Percentiles rank a stretch among this genome's conserved stretches.
phyloP scores from a whole-genome alignment of 1,140 invertebrate genomes.

The Zeugodacus cucurbitae region DNA sequence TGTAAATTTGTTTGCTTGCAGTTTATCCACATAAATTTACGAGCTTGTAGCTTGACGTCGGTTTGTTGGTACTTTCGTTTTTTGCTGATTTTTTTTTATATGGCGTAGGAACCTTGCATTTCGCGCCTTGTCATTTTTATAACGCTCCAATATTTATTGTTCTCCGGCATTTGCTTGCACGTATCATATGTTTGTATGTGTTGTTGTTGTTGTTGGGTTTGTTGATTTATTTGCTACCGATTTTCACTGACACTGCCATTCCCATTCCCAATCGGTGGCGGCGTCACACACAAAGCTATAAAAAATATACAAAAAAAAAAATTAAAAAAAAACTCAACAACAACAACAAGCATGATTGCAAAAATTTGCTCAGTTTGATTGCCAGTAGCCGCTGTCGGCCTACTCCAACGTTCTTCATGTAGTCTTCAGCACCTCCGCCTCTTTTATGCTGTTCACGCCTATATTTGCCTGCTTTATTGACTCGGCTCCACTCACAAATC shows the following conservation, averaged over 20 bases:
- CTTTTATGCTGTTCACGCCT: slow-evolving; percentile 28
- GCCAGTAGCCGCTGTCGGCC: neutral
- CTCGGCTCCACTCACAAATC: slow-evolving; percentile 7
- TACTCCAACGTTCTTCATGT: neutral
- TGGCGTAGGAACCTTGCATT: slow-evolving; percentile 1
- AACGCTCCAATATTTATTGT: slow-evolving; percentile 35
- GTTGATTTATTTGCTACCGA: slow-evolving; percentile 35
- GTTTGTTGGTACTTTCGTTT: neutral
- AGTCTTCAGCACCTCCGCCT: slow-evolving; percentile 7
- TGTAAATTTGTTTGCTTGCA: neutral
- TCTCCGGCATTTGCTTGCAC: neutral
- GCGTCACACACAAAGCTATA: neutral
- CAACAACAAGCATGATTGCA: neutral
- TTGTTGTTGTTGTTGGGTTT: slow-evolving; percentile 5
- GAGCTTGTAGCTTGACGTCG: neutral
- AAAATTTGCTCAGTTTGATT: neutral
- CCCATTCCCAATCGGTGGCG: neutral
- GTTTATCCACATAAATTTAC: slow-evolving; percentile 1
- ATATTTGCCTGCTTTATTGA: slow-evolving; percentile 28
- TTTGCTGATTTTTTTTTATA: neutral
- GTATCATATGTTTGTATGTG: neutral
- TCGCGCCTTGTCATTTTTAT: slow-evolving; percentile 32
- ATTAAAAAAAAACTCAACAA: neutral
- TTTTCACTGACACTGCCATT: slow-evolving; percentile 28
- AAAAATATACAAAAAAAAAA: neutral